These are phyloP conservation scores for Xiphias gladius DNA, from an alignment of 2,113 vertebrate species.

Conservation along the genomic window DNA sequence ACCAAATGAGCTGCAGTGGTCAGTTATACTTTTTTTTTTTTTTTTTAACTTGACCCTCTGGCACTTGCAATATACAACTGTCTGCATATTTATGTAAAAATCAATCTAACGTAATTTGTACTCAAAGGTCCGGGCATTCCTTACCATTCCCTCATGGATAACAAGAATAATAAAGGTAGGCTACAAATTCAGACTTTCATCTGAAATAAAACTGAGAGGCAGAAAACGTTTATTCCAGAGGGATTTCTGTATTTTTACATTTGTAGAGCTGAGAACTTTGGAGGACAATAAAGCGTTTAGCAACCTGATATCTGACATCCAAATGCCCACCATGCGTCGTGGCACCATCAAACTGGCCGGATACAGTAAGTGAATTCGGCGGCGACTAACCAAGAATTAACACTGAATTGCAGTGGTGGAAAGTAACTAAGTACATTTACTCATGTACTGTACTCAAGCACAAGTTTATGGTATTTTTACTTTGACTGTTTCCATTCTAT, in stretches of 20 bases:
- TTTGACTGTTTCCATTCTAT: neutral
- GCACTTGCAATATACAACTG: neutral
- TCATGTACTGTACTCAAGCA: neutral
- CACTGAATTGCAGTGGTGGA: neutral
- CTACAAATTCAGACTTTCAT: neutral
- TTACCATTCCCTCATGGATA: conserved; percentile 74
- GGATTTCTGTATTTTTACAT: neutral
- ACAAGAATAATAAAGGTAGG: conserved; percentile 59
- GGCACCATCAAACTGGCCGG: conserved; percentile 74
- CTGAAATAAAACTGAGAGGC: neutral
- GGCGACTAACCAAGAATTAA: neutral
- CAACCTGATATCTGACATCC: conserved; percentile 81
- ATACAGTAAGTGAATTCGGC: conserved; percentile 83
- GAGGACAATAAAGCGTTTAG: conserved; percentile 88
- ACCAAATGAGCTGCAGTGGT: conserved; percentile 90
- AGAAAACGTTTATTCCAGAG: neutral
- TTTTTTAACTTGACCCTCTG: neutral
- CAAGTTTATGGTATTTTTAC: neutral
- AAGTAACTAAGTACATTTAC: neutral
- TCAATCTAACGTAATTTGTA: conserved; percentile 4
- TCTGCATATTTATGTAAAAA: neutral
- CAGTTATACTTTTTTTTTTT: conserved; percentile 19
- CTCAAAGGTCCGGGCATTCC: conserved; percentile 92
- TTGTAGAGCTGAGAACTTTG: conserved; percentile 84
- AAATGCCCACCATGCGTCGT: conserved; percentile 87